These are phyloP conservation scores for Cephalopterus ornatus DNA, from an alignment of 2,113 vertebrate species.

Conservation along the genomic window DNA sequence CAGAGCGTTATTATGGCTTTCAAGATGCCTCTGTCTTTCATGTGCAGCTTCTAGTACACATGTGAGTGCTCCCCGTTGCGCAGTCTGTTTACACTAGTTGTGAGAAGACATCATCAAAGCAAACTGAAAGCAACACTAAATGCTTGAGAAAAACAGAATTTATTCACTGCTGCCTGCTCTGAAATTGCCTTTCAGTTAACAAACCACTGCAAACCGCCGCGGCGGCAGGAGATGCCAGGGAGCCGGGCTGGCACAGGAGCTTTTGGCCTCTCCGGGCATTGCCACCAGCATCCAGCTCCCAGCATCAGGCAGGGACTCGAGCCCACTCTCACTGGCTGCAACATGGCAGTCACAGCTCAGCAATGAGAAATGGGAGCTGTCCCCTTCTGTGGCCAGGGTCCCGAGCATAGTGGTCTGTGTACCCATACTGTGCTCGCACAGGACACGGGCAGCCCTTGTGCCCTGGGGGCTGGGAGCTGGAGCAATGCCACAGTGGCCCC, in stretches of 20 bases:
- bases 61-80: conserved; percentile 52
- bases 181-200: neutral
- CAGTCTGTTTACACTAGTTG: conserved; percentile 55
- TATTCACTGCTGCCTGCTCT: conserved; percentile 16
- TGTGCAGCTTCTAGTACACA: conserved; percentile 58
- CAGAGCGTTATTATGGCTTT: conserved; percentile 55
- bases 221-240: accelerated
- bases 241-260: neutral
- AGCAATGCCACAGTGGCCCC: neutral
- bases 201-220: neutral
- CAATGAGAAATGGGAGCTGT: neutral
- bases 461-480: accelerated
- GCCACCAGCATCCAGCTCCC: neutral
- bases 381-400: neutral
- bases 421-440: neutral
- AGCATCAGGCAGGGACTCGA: accelerated
- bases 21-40: conserved; percentile 67
- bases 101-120: conserved; percentile 61
- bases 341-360: accelerated
- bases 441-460: neutral
- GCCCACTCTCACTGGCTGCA: accelerated
- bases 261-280: accelerated
- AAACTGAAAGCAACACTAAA: conserved; percentile 60
- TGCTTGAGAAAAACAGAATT: conserved; percentile 47
- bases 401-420: accelerated